Percentiles rank a stretch among this genome's conserved stretches.
Conservation (phyloP, 2,888 invertebrate genomes). For the Acronicta leporina region DNA sequence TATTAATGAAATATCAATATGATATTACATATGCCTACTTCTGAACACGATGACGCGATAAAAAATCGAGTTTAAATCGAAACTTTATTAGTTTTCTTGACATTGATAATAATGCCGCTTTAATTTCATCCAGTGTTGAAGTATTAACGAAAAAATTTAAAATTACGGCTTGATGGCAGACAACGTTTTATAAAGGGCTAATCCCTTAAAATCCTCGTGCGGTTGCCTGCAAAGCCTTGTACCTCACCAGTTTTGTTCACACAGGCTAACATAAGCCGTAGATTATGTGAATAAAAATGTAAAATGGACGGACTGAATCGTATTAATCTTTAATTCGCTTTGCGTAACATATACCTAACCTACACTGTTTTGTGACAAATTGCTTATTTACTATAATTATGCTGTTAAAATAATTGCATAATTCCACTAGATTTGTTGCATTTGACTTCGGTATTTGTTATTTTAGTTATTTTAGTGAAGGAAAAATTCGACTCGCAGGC, state of each 20-base stretch:
- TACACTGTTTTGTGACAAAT: constrained; percentile 25
- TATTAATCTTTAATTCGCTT: constrained; percentile 52
- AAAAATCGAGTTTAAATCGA: constrained; percentile 27
- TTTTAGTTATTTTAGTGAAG: too few species aligned
- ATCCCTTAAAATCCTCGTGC: constrained; percentile 77
- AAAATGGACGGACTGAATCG: constrained; percentile 53
- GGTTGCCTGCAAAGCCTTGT: constrained; percentile 76
- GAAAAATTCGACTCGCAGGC: too few species aligned
- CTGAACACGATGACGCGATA: background rate
- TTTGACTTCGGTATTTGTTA: too few species aligned
- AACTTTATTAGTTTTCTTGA: constrained; percentile 33
- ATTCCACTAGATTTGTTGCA: too few species aligned
- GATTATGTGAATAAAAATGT: constrained; percentile 69
- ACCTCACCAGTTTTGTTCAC: constrained; percentile 72
- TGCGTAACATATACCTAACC: constrained; percentile 19
- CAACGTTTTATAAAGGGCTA: constrained; percentile 69
- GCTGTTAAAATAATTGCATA: too few species aligned
- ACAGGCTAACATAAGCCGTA: constrained; percentile 72
- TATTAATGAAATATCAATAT: too few species aligned
- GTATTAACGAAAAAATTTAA: constrained; percentile 53
- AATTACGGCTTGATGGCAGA: constrained; percentile 56
- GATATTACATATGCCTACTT: too few species aligned
- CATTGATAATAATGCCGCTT: constrained; percentile 32
- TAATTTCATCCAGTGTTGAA: constrained; percentile 43
- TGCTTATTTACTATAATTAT: constrained; percentile 8